phyloP scores from a whole-genome alignment of 1,140 invertebrate species.

The Apis laboriosa region DNA sequence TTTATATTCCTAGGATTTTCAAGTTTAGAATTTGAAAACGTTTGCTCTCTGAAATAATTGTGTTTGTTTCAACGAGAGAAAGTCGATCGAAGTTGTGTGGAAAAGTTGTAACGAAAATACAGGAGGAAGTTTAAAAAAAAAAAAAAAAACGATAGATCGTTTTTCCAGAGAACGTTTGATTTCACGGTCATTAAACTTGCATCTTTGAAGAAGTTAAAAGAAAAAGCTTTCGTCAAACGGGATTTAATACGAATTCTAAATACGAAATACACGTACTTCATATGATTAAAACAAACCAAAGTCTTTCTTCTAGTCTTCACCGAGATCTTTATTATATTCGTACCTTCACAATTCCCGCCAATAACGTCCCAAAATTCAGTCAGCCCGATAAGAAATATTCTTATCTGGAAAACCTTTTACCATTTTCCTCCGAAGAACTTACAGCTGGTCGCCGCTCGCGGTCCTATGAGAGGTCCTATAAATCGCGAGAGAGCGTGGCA shows the following conservation, averaged over 20 bases:
- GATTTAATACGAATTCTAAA: no score
- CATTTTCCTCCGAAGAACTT: conserved; percentile 43
- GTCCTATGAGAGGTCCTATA: conserved; percentile 52
- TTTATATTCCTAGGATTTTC: no score
- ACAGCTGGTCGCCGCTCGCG: conserved; percentile 11
- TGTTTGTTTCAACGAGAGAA: no score
- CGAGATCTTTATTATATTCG: neutral
- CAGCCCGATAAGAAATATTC: conserved; percentile 14
- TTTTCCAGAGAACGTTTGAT: no score
- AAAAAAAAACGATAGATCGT: neutral
- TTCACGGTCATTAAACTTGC: no score
- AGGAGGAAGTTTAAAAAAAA: neutral
- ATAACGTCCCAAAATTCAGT: neutral
- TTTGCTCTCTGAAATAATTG: no score
- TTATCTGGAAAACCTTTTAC: conserved; percentile 21
- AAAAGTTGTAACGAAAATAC: neutral
- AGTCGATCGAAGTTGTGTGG: no score
- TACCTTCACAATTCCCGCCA: neutral
- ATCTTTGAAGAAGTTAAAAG: no score
- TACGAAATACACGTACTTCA: no score
- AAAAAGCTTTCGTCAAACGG: no score
- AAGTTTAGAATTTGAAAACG: no score
- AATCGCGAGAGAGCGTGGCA: conserved; percentile 54
- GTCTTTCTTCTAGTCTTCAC: no score
- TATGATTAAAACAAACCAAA: neutral